phyloP scores from a whole-genome alignment of 2,888 invertebrate genomes.

The Melitaea athalia region DNA sequence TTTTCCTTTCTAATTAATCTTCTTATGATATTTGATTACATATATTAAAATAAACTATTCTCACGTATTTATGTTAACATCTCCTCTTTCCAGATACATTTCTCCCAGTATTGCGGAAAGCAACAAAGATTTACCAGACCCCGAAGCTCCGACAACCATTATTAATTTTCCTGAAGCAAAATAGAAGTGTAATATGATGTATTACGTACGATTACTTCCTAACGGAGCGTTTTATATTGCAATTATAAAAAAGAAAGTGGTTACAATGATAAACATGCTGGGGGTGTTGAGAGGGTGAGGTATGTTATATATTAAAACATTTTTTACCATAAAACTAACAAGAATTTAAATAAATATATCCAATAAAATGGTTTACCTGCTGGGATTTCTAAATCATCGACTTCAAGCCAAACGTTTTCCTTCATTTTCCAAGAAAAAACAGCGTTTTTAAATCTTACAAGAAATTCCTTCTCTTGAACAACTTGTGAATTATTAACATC shows the following conservation, averaged over 20 bases:
- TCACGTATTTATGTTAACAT: constrained; percentile 84
- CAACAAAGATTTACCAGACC: constrained; percentile 91
- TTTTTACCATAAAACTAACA: too few relatives aligned
- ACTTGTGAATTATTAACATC: constrained; percentile 48
- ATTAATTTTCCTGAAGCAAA: constrained; percentile 83
- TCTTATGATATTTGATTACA: not conserved
- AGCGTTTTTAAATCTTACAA: constrained; percentile 67
- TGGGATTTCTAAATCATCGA: constrained; percentile 72
- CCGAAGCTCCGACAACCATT: constrained; percentile 90
- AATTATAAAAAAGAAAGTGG: too few relatives aligned
- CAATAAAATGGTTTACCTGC: constrained; percentile 49
- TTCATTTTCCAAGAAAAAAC: constrained; percentile 78
- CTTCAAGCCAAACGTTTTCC: constrained; percentile 63
- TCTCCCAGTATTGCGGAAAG: constrained; percentile 90
- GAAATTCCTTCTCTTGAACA: constrained; percentile 51
- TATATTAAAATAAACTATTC: constrained; percentile 37
- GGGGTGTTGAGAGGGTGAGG: too few relatives aligned
- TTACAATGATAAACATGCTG: too few relatives aligned
- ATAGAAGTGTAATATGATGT: not conserved
- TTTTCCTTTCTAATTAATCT: not conserved
- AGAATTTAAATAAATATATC: not conserved
- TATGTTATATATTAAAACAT: too few relatives aligned
- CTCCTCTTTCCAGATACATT: constrained; percentile 86
- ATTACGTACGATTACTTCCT: not conserved
- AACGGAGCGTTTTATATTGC: not conserved